Base-by-base conservation (phyloP, 2,888 invertebrate genomes). In the Apoda limacodes region DNA sequence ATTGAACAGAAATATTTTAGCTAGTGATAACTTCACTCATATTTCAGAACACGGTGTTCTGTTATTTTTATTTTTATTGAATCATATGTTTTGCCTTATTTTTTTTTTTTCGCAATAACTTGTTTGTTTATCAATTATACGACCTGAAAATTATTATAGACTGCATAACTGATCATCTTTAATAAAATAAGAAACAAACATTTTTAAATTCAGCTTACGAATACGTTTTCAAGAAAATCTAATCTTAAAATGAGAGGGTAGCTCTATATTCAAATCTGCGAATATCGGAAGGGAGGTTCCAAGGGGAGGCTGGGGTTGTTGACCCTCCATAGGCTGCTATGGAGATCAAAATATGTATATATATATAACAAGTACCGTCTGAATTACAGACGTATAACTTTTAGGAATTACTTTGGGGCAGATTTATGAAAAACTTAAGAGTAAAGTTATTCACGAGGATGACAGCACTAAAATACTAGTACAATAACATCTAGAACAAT, bases 211-310 rank as follows among this genome's bases (percentile, higher is more conserved):
- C 37, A 30, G 32, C 34, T 37, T 29, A 27, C n/a, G 12, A 36
- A 20, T 22, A 34, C 35, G 40, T 42, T 54, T 57, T 50, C 50
- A 52, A 53, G 62, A 60, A 64, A 66, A 64, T 66, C 54, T 64
- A 71, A 72, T 65, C 63, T 60, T 54, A 45, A 59, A 63, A 60
- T 61, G 60, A 55, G 56, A 60, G 60, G 60, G 63, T 42, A 50
- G 48, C 46, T 43, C 53, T 55, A 61, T 71, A 75, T 74, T 74
- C 71, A 72, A 69, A 72, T 71, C 66, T 60, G 64, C 59, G 54
- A 64, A 63, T 67, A 65, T 66, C 54, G 64, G 62, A 17, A 17
- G 60, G 58, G 58, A 51, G 53, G 50, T 50, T 41, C 39, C 34
- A 42, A 41, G 52, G 55, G 60, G 57, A 46, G 58, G 60, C 50